A percentile compares a stretch with the other conserved stretches of the same genome.
phyloP scores from a whole-genome alignment of 2,888 invertebrate species.

The Pseudanteris insignis region DNA sequence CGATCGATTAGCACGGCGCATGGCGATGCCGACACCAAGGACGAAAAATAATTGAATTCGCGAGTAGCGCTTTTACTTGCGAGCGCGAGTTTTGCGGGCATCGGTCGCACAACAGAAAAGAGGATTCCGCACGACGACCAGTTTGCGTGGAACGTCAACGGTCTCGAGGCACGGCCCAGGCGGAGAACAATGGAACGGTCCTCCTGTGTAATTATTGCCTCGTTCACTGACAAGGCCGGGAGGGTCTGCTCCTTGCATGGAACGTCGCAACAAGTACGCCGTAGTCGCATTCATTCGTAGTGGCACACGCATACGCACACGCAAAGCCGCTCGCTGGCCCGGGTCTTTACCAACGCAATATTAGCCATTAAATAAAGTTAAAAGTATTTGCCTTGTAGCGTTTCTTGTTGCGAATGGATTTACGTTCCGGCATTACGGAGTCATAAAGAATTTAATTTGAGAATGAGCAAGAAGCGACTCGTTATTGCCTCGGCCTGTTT shows the following conservation, averaged over 20 bases:
- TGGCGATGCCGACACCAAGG: too few species aligned
- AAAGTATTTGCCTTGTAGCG: conserved; percentile 22
- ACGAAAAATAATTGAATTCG: too few species aligned
- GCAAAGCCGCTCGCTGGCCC: neutral
- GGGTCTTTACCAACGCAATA: conserved; percentile 24
- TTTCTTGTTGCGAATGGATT: conserved; percentile 13
- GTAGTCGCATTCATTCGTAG: conserved; percentile 14
- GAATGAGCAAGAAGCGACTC: too few species aligned
- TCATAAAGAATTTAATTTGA: too few species aligned
- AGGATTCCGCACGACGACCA: too few species aligned
- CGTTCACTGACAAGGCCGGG: conserved; percentile 49
- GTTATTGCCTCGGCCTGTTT: too few species aligned
- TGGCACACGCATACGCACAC: conserved; percentile 2
- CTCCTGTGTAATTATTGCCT: conserved; percentile 56
- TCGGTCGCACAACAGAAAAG: too few species aligned
- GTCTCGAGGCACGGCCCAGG: conserved; percentile 47
- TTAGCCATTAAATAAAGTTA: conserved; percentile 35
- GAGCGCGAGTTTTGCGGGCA: too few species aligned
- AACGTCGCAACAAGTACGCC: conserved; percentile 32
- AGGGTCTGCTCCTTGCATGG: conserved; percentile 48
- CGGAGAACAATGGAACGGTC: conserved; percentile 55
- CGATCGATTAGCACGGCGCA: too few species aligned
- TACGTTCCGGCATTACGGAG: too few species aligned
- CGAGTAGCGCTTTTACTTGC: too few species aligned
- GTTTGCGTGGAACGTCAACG: conserved; percentile 43